These are phyloP conservation scores for Phthorimaea operculella DNA, from an alignment of 1,140 invertebrate genomes.

Conservation along the genomic window DNA sequence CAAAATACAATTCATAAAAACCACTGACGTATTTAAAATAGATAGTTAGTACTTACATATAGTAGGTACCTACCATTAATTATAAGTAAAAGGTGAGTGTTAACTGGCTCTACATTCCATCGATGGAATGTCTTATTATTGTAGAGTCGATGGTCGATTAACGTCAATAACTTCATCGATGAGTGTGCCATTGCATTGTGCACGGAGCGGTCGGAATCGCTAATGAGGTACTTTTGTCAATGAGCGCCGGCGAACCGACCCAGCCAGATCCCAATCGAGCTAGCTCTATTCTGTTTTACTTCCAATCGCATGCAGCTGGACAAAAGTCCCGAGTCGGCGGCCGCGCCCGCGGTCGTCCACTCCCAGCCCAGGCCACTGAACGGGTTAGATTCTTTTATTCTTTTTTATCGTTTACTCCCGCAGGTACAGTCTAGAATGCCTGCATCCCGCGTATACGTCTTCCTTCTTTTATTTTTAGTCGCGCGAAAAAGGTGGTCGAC, in stretches of 20 bases:
- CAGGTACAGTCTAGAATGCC: constrained; percentile 46
- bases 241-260: constrained; percentile 23
- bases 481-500: constrained; percentile 51
- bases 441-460: constrained; percentile 43
- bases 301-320: constrained; percentile 31
- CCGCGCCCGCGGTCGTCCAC: constrained; percentile 38
- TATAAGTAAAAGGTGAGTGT: too few relatives aligned
- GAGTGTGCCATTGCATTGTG: constrained; percentile 8
- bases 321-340: constrained; percentile 24
- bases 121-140: constrained; percentile 23
- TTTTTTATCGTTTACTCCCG: constrained; percentile 37
- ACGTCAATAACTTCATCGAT: constrained; percentile 27
- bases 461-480: constrained; percentile 62
- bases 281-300: constrained; percentile 37
- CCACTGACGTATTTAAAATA: too few relatives aligned
- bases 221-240: constrained; percentile 46
- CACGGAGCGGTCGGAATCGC: constrained; percentile 13
- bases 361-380: constrained; percentile 40
- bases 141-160: constrained; percentile 19
- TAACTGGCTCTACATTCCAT: background rate
- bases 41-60: too few relatives aligned
- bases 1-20: too few relatives aligned
- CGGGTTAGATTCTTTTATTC: constrained; percentile 46
- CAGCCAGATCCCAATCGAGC: constrained; percentile 31
- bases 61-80: too few relatives aligned